phyloP scores from a whole-genome alignment of 1,140 invertebrate genomes.

The Vollenhovia emeryi region DNA sequence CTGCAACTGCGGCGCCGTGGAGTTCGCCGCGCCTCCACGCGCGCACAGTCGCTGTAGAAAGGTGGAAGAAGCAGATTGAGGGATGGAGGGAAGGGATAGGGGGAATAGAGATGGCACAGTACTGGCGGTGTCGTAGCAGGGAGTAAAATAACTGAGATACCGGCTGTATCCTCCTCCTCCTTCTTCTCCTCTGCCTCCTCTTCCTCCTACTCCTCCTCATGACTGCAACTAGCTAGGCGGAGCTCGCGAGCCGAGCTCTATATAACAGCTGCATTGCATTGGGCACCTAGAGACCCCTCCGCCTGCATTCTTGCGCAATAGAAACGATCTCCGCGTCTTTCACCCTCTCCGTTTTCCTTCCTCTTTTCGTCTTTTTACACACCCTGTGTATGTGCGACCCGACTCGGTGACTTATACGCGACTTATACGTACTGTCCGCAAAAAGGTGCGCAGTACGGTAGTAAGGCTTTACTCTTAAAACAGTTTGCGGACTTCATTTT shows the following conservation, averaged over 20 bases:
- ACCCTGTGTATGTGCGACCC: not conserved
- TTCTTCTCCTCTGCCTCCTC: conserved; percentile 75
- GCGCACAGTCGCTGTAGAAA: conserved; percentile 42
- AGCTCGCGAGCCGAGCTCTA: conserved; percentile 69
- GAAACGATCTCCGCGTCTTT: conserved; percentile 55
- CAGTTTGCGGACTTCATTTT: conserved; percentile 29
- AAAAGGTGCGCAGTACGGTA: not conserved
- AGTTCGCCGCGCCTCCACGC: conserved; percentile 64
- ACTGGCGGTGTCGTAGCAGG: conserved; percentile 75
- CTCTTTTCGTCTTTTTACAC: conserved; percentile 1
- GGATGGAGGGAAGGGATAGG: conserved; percentile 63
- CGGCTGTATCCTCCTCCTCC: conserved; percentile 64
- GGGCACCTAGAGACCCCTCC: conserved; percentile 65
- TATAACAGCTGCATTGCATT: conserved; percentile 73
- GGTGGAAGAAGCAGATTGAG: conserved; percentile 53
- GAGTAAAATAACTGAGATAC: conserved; percentile 76
- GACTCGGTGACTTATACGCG: not conserved
- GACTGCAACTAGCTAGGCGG: conserved; percentile 76
- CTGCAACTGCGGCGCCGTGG: conserved; percentile 70
- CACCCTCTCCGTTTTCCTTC: conserved; percentile 30
- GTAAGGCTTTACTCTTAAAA: conserved; percentile 22
- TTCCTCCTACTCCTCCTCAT: conserved; percentile 72
- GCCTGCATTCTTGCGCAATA: conserved; percentile 70
- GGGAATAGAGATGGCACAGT: conserved; percentile 75
- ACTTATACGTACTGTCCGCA: not conserved